A percentile compares a stretch with the other conserved stretches of the same genome.
Conservation (phyloP, 2,797 vertebrate species). For the Gorsachius magnificus region DNA sequence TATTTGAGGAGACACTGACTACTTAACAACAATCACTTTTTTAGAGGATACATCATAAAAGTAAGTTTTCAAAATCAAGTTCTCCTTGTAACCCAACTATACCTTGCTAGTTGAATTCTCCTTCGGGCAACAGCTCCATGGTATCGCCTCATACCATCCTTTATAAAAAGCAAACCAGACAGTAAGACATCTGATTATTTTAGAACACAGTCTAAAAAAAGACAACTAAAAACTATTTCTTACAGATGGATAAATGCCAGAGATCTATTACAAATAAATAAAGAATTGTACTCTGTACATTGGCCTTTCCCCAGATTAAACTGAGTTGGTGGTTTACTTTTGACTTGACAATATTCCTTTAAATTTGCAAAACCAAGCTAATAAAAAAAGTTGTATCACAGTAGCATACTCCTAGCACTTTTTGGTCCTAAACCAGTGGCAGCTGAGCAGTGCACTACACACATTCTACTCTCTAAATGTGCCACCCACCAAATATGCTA, state of each 20-base stretch:
- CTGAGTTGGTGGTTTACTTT: neutral
- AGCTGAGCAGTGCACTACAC: neutral
- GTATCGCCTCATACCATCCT: conserved; percentile 77
- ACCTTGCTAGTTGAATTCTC: conserved; percentile 79
- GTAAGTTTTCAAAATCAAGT: neutral
- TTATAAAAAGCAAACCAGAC: conserved; percentile 1
- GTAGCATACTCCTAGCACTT: neutral
- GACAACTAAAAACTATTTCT: neutral
- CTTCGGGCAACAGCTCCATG: conserved; percentile 72
- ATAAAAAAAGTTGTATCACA: neutral
- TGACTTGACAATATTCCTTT: neutral
- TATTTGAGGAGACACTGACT: neutral
- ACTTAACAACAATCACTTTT: neutral
- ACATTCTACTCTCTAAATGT: neutral
- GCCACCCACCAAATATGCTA: neutral
- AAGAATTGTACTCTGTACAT: neutral
- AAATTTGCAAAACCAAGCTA: neutral
- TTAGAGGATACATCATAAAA: neutral
- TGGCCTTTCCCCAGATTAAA: neutral
- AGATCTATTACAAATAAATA: neutral
- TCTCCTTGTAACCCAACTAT: neutral
- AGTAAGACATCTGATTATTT: neutral
- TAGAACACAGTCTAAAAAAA: neutral
- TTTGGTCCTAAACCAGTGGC: neutral
- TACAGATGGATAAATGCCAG: neutral